Evolutionary conservation across 2,888 invertebrate species (phyloP).

Genomic region (Drosophila limbata): DNA sequence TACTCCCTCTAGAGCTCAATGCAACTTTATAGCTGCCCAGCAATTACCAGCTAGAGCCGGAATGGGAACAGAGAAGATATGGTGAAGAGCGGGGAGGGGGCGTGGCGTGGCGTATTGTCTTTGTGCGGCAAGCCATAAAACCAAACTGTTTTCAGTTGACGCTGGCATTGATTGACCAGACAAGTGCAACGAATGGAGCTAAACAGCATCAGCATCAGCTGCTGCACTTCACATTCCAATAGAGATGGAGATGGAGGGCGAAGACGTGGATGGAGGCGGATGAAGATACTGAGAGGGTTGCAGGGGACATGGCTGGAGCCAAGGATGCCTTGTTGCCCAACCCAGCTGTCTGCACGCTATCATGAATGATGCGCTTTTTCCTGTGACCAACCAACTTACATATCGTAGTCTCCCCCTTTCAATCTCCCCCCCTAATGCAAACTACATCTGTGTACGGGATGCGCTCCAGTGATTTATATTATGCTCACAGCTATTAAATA

Average conservation of each 20-base stretch:
- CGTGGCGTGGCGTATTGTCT: conserved; percentile 57
- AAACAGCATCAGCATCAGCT: conserved; percentile 68
- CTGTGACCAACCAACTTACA: conserved; percentile 60
- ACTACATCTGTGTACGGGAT: conserved; percentile 54
- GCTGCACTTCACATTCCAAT: conserved; percentile 63
- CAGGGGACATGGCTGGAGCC: conserved; percentile 21
- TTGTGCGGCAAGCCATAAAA: conserved; percentile 72
- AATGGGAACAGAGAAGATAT: neutral
- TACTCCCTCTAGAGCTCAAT: conserved; percentile 24
- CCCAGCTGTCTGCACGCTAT: conserved; percentile 55
- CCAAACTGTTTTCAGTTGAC: conserved; percentile 72
- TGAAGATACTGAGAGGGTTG: neutral
- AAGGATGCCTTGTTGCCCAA: conserved; percentile 17
- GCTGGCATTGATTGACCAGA: conserved; percentile 77
- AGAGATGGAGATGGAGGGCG: neutral
- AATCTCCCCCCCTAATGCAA: conserved; percentile 23
- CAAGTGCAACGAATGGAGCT: conserved; percentile 74
- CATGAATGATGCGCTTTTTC: conserved; percentile 76
- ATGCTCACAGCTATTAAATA: conserved; percentile 69
- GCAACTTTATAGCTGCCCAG: conserved; percentile 68
- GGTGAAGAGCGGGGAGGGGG: neutral
- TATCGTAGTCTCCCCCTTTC: neutral
- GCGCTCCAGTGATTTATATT: conserved; percentile 58
- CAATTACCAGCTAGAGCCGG: conserved; percentile 64
- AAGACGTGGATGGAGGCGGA: neutral